Evolutionary conservation across 2,797 vertebrate species (phyloP).

Genomic region (Mormyrus proboscirostris): DNA sequence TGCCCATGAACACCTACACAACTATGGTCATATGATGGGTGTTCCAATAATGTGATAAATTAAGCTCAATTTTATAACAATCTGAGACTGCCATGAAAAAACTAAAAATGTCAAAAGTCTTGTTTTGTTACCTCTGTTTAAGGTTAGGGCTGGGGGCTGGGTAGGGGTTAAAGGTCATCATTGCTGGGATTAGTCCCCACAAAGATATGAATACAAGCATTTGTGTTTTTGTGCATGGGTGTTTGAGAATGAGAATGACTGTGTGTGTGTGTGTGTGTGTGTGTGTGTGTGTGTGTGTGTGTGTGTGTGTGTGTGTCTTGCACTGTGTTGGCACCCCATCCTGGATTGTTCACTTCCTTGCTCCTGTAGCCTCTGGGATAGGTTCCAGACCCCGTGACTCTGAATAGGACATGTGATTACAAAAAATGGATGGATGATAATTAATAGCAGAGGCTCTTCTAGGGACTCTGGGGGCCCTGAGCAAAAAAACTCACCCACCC

Average conservation of each 20-base stretch:
- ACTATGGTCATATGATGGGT: neutral
- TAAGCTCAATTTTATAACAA: neutral
- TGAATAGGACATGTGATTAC: neutral
- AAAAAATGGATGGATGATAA: neutral
- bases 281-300: too few relatives aligned
- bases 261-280: neutral
- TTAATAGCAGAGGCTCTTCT: neutral
- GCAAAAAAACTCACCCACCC: neutral
- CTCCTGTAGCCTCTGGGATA: neutral
- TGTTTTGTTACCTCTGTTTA: neutral
- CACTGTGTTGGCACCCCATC: neutral
- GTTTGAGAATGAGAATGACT: neutral
- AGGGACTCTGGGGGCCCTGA: neutral
- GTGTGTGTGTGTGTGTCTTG: neutral
- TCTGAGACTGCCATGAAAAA: neutral
- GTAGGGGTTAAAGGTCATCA: too few relatives aligned
- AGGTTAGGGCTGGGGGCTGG: neutral
- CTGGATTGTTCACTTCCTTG: neutral
- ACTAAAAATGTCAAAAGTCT: neutral
- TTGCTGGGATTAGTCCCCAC: neutral
- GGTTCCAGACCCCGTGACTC: neutral
- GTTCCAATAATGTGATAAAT: neutral
- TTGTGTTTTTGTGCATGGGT: neutral
- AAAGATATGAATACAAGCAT: neutral
- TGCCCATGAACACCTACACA: neutral